These are phyloP conservation scores for Scolanthus callimorphus DNA, from an alignment of 92 coral and sea anemone genomes.

Conservation along the genomic window DNA sequence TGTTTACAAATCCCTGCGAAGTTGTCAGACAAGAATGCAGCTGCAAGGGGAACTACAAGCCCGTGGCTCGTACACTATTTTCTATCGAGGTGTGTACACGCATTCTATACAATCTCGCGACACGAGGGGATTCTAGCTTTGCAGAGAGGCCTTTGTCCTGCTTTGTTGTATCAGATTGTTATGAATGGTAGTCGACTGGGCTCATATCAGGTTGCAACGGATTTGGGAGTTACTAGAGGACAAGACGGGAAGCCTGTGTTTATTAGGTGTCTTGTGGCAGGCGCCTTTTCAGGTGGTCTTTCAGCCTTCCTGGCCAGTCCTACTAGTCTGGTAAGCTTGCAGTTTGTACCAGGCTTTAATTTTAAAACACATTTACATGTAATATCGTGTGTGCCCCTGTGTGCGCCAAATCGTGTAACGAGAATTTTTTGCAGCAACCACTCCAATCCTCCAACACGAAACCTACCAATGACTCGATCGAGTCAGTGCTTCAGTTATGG, in stretches of 20 bases:
- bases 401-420: too few species aligned
- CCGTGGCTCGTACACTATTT: constrained; percentile 80
- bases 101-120: constrained; percentile 79
- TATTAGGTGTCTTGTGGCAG: constrained; percentile 85
- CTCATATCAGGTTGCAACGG: constrained; percentile 73
- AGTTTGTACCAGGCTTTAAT: too few species aligned
- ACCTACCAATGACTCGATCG: too few species aligned
- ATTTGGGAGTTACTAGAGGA: constrained; percentile 67
- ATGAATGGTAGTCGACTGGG: constrained; percentile 96
- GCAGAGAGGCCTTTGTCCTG: constrained; percentile 92
- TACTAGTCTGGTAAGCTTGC: constrained; percentile 67
- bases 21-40: constrained; percentile 97
- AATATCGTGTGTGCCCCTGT: too few species aligned
- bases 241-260: constrained; percentile 73
- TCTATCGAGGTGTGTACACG: constrained; percentile 83
- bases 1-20: constrained; percentile 93
- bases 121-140: constrained; percentile 83
- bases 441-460: too few species aligned
- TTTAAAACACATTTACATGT: too few species aligned
- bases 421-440: too few species aligned
- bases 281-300: constrained; percentile 82
- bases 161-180: constrained; percentile 77
- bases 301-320: constrained; percentile 91
- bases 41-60: constrained; percentile 92
- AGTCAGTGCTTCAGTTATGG: too few species aligned